Evolutionary conservation across 2,888 invertebrate genomes (phyloP), one percentile per base, ranked within the genome.

Genomic region (Scrobipalpa atriplicella): DNA sequence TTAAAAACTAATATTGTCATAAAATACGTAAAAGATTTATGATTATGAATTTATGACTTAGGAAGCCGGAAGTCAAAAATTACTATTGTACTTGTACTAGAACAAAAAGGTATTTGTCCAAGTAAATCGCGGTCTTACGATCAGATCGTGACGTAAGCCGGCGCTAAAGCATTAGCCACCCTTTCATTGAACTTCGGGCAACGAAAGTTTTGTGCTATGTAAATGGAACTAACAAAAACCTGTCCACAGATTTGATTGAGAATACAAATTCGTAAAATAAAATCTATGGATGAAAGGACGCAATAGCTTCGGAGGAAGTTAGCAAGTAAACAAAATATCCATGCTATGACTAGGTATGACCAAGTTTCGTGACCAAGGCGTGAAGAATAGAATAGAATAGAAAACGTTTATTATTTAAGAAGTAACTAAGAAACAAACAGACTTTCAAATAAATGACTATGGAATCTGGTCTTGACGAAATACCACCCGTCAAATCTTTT

Each of bases 101-200:
- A n/a, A 43, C 8, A 11, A 11, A 10, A 39, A 8, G 39, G 11
- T 11, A 62, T 66, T 71, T 62, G 67, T 61, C 7, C 1, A 2
- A 0, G 21, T 11, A 67, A 69, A 72, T 69, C 68, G 66, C 66
- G 62, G 52, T 61, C 36, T 68, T 67, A 73, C 68, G 58, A 64
- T 62, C 68, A 68, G 61, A 68, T 67, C 65, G 69, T 78, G 72
- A 75, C 69, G 70, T 72, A 75, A 76, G 68, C 67, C 66, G 68
- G 60, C 67, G 62, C 71, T 70, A 73, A 72, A 70, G 68, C 70
- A 70, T 75, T 69, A 67, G 70, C 71, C 66, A 71, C 71, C 72
- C 70, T 75, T 75, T 77, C 73, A 70, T 70, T 67, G 61, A 66
- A 63, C 60, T 62, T 43, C 36, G 47, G 61, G 62, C 19, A 62